Percentiles rank a stretch among this genome's conserved stretches.
Evolutionary conservation across 2,888 invertebrate species (phyloP).

Genomic region (Molorchus minor): DNA sequence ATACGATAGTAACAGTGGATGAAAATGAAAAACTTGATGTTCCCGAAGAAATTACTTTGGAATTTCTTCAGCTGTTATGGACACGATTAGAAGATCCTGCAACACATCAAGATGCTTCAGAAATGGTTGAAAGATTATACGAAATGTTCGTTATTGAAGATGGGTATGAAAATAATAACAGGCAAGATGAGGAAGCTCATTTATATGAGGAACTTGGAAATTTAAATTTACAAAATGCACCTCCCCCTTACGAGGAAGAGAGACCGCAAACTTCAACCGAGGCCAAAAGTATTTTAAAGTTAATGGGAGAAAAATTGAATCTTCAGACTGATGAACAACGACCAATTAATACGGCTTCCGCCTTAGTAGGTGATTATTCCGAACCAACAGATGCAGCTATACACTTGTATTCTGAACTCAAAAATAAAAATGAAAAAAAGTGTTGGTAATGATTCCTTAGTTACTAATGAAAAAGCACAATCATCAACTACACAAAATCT

Average conservation of each 20-base stretch:
- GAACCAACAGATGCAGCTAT: slow-evolving; percentile 67
- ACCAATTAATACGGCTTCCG: slow-evolving; percentile 47
- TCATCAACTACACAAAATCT: slow-evolving; percentile 77
- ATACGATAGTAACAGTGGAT: slow-evolving; percentile 55
- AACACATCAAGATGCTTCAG: slow-evolving; percentile 77
- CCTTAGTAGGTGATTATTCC: slow-evolving; percentile 66
- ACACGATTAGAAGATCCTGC: slow-evolving; percentile 77
- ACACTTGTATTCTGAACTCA: slow-evolving; percentile 68
- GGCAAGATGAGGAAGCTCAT: slow-evolving; percentile 61
- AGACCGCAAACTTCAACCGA: slow-evolving; percentile 49
- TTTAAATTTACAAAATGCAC: slow-evolving; percentile 65
- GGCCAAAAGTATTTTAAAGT: slow-evolving; percentile 69
- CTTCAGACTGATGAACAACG: slow-evolving; percentile 46
- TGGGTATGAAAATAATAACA: slow-evolving; percentile 67
- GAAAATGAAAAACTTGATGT: slow-evolving; percentile 66
- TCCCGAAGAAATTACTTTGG: slow-evolving; percentile 79
- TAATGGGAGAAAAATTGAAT: slow-evolving; percentile 68
- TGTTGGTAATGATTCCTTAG: slow-evolving; percentile 28
- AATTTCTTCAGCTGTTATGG: slow-evolving; percentile 73
- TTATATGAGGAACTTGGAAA: slow-evolving; percentile 67
- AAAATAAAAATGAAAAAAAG: slow-evolving; percentile 61
- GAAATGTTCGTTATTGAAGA: slow-evolving; percentile 79
- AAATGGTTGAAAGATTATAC: slow-evolving; percentile 80
- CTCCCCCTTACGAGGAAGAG: slow-evolving; percentile 66
- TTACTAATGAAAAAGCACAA: slow-evolving; percentile 66